phyloP scores from a whole-genome alignment of 2,113 vertebrate genomes.

The Anoplopoma fimbria region DNA sequence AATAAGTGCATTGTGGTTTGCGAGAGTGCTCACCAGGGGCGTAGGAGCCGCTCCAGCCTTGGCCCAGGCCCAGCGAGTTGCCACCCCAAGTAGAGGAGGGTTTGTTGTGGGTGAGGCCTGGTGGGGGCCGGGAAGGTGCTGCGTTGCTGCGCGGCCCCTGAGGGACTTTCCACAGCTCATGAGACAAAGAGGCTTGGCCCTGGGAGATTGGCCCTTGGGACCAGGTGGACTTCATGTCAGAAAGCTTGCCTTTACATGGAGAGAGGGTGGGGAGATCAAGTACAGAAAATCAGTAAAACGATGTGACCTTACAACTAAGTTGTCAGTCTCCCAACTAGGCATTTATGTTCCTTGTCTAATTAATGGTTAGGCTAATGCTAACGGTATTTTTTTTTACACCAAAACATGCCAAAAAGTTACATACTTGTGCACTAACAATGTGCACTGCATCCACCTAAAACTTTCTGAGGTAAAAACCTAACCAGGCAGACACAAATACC shows the following conservation, averaged over 20 bases:
- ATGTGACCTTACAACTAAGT: neutral
- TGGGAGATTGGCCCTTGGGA: constrained; percentile 94
- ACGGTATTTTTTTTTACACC: neutral
- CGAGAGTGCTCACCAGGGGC: constrained; percentile 86
- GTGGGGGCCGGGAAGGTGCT: constrained; percentile 93
- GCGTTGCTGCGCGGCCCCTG: constrained; percentile 89
- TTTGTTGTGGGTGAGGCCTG: constrained; percentile 94
- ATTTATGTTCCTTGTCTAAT: neutral
- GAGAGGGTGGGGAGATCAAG: neutral
- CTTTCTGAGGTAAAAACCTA: neutral
- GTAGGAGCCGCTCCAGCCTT: constrained; percentile 94
- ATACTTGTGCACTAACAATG: neutral
- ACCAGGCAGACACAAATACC: neutral
- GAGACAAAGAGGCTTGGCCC: constrained; percentile 93
- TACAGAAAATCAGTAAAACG: neutral
- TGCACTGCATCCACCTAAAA: neutral
- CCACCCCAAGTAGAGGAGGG: constrained; percentile 95
- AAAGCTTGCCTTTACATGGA: constrained; percentile 89
- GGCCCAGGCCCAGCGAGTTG: constrained; percentile 87
- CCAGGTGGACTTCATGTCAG: constrained; percentile 98
- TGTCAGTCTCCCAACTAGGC: neutral
- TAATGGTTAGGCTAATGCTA: neutral
- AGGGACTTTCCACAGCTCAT: constrained; percentile 97
- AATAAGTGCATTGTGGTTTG: neutral
- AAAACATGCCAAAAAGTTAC: neutral